Evolutionary conservation across 2,888 invertebrate genomes (phyloP).

Genomic region (Prosopocoilus inquinatus): DNA sequence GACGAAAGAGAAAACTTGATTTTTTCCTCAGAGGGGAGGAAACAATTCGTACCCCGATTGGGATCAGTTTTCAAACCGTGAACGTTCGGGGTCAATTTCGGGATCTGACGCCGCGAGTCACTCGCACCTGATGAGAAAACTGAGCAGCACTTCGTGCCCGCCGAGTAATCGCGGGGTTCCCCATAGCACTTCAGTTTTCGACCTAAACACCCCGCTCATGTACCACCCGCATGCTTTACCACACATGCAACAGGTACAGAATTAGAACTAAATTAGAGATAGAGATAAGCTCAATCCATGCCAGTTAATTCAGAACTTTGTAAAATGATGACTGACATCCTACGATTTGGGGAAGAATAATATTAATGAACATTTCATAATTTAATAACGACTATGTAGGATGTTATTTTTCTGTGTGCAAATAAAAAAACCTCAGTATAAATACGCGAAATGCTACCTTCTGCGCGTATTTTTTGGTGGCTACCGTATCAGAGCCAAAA

Average conservation of each 20-base stretch:
- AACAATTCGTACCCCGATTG: constrained; percentile 42
- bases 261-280: not conserved
- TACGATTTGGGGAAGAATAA: no score
- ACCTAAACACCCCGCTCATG: constrained; percentile 46
- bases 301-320: not conserved
- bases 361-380: no score
- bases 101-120: constrained; percentile 40
- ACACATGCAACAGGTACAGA: constrained; percentile 60
- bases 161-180: constrained; percentile 35
- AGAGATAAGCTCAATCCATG: not conserved
- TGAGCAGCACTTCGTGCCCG: constrained; percentile 44
- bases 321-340: no score
- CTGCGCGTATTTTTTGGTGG: no score
- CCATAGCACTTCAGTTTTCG: constrained; percentile 57
- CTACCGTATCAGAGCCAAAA: no score
- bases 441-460: no score
- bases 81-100: constrained; percentile 40
- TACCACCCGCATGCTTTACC: constrained; percentile 46
- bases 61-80: constrained; percentile 41
- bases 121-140: constrained; percentile 35
- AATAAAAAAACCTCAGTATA: no score
- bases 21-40: not conserved
- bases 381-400: no score
- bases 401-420: no score
- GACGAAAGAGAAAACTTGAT: not conserved